A percentile compares a stretch with the other conserved stretches of the same genome.
Conservation (phyloP, 2,888 invertebrate species). For the Sesamia inferens region DNA sequence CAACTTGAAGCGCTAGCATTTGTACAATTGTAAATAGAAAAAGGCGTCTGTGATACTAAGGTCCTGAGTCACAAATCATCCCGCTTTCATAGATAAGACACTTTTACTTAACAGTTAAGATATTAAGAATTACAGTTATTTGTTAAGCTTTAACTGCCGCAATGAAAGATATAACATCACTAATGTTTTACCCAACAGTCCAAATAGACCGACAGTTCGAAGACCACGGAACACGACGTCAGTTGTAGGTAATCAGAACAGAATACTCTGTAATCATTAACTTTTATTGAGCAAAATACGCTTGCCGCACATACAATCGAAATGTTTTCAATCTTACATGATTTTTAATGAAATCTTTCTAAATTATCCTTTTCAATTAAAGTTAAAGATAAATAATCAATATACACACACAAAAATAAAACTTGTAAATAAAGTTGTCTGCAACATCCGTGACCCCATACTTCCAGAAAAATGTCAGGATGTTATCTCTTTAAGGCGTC, state of each 20-base stretch:
- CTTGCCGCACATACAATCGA: no score
- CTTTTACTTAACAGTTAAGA: no score
- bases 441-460: conserved; percentile 30
- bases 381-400: not conserved
- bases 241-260: not conserved
- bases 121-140: no score
- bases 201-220: no score
- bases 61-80: no score
- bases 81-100: no score
- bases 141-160: not conserved
- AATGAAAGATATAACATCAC: not conserved
- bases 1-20: no score
- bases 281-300: not conserved
- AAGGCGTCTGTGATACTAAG: no score
- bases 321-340: not conserved
- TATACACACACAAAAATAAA: no score
- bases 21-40: no score
- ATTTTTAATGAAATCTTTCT: not conserved
- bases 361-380: not conserved
- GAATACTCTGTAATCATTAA: not conserved
- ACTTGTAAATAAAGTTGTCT: not conserved
- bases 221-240: not conserved
- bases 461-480: conserved; percentile 40
- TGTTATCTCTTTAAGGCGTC: conserved; percentile 16
- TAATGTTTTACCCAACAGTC: no score